These are phyloP conservation scores for Bufo bufo DNA, from an alignment of 2,113 vertebrate species.

Conservation along the genomic window DNA sequence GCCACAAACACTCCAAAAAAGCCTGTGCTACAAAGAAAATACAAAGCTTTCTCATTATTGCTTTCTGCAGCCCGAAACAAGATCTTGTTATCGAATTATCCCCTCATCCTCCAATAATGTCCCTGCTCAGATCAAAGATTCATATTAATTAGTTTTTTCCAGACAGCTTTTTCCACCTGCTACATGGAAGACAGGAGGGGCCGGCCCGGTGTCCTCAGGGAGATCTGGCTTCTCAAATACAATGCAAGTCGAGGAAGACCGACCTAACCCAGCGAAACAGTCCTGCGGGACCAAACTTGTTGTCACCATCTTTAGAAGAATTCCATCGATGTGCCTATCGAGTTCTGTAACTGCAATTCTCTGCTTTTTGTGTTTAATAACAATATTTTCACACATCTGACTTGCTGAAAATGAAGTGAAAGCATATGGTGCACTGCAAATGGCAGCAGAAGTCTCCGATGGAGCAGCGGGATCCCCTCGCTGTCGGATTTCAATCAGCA, in stretches of 20 bases:
- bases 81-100: constrained; percentile 25
- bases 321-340: neutral
- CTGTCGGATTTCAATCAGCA: neutral
- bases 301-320: neutral
- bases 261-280: neutral
- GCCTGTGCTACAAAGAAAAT: neutral
- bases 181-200: neutral
- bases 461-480: neutral
- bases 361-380: constrained; percentile 30
- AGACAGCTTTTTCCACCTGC: constrained; percentile 8
- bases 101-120: constrained; percentile 18
- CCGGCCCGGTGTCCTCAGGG: neutral
- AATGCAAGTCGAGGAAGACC: neutral
- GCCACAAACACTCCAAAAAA: constrained; percentile 11
- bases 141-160: constrained; percentile 41
- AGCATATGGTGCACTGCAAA: neutral
- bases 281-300: neutral
- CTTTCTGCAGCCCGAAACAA: neutral
- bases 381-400: constrained; percentile 31
- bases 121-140: constrained; percentile 20
- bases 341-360: neutral
- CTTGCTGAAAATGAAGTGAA: neutral
- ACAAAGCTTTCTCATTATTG: constrained; percentile 13
- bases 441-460: neutral
- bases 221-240: neutral